Percentiles rank a stretch among this genome's conserved stretches.
These are phyloP conservation scores for Piezodorus guildinii DNA, from an alignment of 1,140 invertebrate species.

Conservation along the genomic window DNA sequence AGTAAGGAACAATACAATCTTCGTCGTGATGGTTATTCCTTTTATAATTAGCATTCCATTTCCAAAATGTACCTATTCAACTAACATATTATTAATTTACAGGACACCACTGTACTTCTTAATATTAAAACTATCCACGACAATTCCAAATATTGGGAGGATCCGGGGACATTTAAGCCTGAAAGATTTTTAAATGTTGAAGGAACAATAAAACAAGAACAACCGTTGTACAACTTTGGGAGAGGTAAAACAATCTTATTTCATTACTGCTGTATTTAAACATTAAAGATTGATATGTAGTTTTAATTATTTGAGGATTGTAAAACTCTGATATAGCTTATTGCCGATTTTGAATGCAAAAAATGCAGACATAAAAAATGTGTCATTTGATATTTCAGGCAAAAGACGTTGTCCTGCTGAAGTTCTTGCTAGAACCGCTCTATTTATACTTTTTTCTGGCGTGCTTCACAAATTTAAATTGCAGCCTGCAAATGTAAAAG, in stretches of 20 bases:
- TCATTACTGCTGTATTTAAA: background rate
- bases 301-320: conserved; percentile 1
- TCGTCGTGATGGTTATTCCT: too few species aligned
- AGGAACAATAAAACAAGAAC: conserved; percentile 38
- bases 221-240: conserved; percentile 53
- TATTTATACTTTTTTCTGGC: conserved; percentile 59
- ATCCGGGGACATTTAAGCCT: conserved; percentile 57
- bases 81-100: conserved; percentile 19
- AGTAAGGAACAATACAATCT: too few species aligned
- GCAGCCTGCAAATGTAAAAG: conserved; percentile 32
- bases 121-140: conserved; percentile 50
- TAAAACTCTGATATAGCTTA: too few species aligned
- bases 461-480: conserved; percentile 48
- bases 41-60: too few species aligned
- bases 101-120: conserved; percentile 48
- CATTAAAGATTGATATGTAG: background rate
- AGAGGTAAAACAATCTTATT: conserved; percentile 39
- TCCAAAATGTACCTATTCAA: background rate
- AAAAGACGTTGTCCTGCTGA: conserved; percentile 65
- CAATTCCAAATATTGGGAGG: conserved; percentile 47
- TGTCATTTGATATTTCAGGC: conserved; percentile 38
- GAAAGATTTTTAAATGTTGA: conserved; percentile 49
- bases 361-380: background rate
- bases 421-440: conserved; percentile 52
- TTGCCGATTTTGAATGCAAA: too few species aligned